Evolutionary conservation across 92 coral and sea anemone genomes (phyloP).

Genomic region (Micromussa lordhowensis): DNA sequence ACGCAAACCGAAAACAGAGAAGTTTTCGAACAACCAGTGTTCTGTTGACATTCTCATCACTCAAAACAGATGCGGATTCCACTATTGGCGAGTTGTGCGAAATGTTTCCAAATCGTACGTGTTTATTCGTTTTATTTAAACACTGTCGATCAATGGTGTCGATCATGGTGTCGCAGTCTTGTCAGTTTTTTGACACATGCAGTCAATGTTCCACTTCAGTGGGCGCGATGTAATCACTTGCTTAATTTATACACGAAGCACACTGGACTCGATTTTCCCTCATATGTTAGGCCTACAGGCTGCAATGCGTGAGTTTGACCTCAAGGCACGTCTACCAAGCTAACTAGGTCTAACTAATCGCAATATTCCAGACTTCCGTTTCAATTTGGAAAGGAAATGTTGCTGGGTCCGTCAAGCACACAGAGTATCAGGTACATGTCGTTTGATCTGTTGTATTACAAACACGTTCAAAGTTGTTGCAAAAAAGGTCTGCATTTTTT

Average conservation of each 20-base stretch:
- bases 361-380: not conserved
- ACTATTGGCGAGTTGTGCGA: not conserved
- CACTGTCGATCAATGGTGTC: too few relatives aligned
- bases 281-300: not conserved
- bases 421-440: not conserved
- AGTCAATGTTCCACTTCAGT: not conserved
- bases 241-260: not conserved
- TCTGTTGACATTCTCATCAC: not conserved
- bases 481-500: not conserved
- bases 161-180: not conserved
- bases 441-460: not conserved
- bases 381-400: not conserved
- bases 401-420: not conserved
- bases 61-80: not conserved
- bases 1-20: not conserved
- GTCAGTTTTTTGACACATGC: not conserved
- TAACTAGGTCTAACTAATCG: not conserved
- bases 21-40: not conserved
- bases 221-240: not conserved
- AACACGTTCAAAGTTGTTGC: not conserved
- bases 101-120: not conserved
- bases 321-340: not conserved
- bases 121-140: not conserved
- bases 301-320: not conserved
- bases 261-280: not conserved